A percentile compares a stretch with the other conserved stretches of the same genome.
Conservation (phyloP, 2,797 vertebrate species). For the Parambassis ranga region DNA sequence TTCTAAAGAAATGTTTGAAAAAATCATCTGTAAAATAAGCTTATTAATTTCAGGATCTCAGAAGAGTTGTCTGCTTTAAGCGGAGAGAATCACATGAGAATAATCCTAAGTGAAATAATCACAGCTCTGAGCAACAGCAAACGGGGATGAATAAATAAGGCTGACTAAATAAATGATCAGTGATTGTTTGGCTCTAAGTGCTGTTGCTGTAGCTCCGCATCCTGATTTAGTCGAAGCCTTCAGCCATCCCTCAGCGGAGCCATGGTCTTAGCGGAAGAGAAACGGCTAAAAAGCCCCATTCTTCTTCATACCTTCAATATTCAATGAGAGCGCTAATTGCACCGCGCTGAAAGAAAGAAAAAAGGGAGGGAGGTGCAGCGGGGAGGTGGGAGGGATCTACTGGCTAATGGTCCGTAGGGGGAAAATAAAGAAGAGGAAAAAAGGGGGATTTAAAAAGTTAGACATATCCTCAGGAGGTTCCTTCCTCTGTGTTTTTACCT, state of each 20-base stretch:
- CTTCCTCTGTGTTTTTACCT: slow-evolving; percentile 78
- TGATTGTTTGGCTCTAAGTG: slow-evolving; percentile 80
- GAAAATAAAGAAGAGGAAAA: slow-evolving; percentile 64
- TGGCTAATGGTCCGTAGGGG: slow-evolving; percentile 78
- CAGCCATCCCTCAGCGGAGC: slow-evolving; percentile 74
- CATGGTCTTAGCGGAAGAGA: slow-evolving; percentile 80
- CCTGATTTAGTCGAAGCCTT: slow-evolving; percentile 80
- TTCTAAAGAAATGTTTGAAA: slow-evolving; percentile 10
- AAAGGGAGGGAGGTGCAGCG: slow-evolving; percentile 40
- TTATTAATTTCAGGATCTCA: slow-evolving; percentile 44
- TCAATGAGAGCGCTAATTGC: slow-evolving; percentile 84
- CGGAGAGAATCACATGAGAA: slow-evolving; percentile 60
- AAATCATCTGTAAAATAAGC: slow-evolving; percentile 31
- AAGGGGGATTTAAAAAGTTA: slow-evolving; percentile 75
- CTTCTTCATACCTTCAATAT: slow-evolving; percentile 85
- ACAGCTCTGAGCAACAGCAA: slow-evolving; percentile 71
- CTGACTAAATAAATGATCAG: slow-evolving; percentile 81
- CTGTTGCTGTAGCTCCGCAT: slow-evolving; percentile 75
- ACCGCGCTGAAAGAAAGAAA: slow-evolving; percentile 69
- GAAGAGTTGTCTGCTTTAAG: slow-evolving; percentile 50
- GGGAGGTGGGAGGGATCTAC: slow-evolving; percentile 66
- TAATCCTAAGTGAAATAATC: slow-evolving; percentile 73
- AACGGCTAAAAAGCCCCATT: slow-evolving; percentile 81
- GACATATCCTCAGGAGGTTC: slow-evolving; percentile 83
- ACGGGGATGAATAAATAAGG: slow-evolving; percentile 77